phyloP scores from a whole-genome alignment of 2,888 invertebrate species.

The Strigamia maritima region DNA sequence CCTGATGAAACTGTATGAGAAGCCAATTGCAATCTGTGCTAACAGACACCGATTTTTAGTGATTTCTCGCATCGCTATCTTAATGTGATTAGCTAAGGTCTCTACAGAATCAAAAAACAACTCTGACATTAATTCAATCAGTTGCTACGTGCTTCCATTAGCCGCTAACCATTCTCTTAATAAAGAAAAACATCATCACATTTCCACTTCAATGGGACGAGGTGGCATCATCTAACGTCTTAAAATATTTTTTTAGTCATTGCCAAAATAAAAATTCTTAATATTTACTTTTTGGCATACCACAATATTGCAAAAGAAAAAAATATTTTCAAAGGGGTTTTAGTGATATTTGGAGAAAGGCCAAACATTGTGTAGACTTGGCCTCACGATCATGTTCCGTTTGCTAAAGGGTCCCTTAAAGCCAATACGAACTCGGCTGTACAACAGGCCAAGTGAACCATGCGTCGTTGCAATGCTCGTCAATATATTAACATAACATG shows the following conservation, averaged over 20 bases:
- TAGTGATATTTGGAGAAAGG: not conserved
- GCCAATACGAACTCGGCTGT: not conserved
- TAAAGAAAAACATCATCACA: not conserved
- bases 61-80: not conserved
- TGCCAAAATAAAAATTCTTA: constrained; percentile 1
- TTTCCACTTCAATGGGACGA: not conserved
- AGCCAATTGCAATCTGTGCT: not conserved
- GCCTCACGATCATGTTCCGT: constrained; percentile 4
- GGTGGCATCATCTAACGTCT: not conserved
- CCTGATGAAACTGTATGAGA: not conserved
- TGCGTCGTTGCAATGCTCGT: not conserved
- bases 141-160: not conserved
- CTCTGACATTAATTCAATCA: not conserved
- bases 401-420: constrained; percentile 4
- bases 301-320: not conserved
- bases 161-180: not conserved
- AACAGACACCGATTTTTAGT: not conserved
- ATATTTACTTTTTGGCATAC: not conserved
- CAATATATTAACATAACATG: constrained; percentile 4
- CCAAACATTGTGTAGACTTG: constrained; percentile 4
- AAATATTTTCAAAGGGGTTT: not conserved
- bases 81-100: not conserved
- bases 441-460: not conserved
- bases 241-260: not conserved
- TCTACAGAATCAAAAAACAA: not conserved